A percentile compares a stretch with the other conserved stretches of the same genome.
These are phyloP conservation scores for Macaca fascicularis DNA, from an alignment of 2,113 vertebrate genomes.

Conservation along the genomic window DNA sequence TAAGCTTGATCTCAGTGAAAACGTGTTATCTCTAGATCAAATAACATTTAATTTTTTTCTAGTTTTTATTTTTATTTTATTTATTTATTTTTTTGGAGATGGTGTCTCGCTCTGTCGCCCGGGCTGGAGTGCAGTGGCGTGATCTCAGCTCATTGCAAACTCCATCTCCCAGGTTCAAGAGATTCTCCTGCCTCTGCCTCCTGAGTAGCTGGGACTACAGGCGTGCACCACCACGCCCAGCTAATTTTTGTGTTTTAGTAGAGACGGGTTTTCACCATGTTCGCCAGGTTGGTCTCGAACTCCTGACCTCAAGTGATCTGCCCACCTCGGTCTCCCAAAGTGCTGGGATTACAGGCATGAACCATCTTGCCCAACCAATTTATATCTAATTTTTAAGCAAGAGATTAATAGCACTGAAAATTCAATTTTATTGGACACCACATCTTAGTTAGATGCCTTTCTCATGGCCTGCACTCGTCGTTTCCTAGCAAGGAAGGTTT, in stretches of 20 bases:
- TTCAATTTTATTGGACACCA: background rate
- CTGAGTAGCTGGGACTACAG: background rate
- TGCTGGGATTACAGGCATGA: background rate
- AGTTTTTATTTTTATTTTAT: background rate
- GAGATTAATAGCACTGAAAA: background rate
- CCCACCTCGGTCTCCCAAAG: background rate
- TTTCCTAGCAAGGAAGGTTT: background rate
- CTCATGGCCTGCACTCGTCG: background rate
- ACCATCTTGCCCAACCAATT: background rate
- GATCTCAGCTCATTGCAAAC: background rate
- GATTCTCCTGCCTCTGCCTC: background rate
- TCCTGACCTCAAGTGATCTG: background rate
- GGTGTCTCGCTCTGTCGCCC: background rate
- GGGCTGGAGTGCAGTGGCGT: background rate
- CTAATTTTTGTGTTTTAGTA: background rate
- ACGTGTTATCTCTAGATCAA: background rate
- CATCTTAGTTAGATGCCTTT: background rate
- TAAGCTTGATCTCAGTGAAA: slow-evolving; percentile 28
- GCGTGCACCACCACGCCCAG: background rate
- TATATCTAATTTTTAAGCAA: slow-evolving; percentile 12
- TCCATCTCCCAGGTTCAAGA: background rate
- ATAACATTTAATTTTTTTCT: slow-evolving; percentile 25
- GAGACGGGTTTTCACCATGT: background rate
- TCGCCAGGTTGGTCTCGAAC: background rate
- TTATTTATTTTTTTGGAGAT: background rate